Evolutionary conservation across 2,113 vertebrate genomes (phyloP).

Genomic region (Chauna torquata): DNA sequence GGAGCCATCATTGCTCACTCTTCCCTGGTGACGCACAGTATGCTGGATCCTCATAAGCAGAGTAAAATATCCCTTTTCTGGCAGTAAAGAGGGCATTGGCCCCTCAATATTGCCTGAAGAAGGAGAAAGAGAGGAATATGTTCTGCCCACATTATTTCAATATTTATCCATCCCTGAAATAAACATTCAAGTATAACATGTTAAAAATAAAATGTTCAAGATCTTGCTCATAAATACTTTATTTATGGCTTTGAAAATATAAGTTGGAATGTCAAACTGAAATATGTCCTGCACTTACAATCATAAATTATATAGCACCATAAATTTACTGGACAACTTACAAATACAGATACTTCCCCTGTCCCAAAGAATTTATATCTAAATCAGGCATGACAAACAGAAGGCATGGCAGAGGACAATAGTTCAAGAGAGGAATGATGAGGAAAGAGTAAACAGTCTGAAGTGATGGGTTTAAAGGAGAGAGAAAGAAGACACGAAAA

Average conservation of each 20-base stretch:
- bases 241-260: conserved; percentile 64
- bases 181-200: conserved; percentile 19
- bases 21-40: neutral
- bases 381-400: conserved; percentile 31
- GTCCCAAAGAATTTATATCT: conserved; percentile 5
- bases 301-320: conserved; percentile 36
- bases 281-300: conserved; percentile 26
- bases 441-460: neutral
- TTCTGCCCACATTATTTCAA: neutral
- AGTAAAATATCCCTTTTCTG: conserved; percentile 21
- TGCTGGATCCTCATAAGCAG: neutral
- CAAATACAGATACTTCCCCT: conserved; percentile 38
- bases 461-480: neutral
- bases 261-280: conserved; percentile 41
- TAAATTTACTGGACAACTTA: conserved; percentile 48
- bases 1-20: neutral
- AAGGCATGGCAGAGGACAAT: neutral
- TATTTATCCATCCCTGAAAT: conserved; percentile 32
- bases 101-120: conserved; percentile 4
- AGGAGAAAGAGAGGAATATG: neutral
- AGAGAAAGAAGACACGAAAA: neutral
- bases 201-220: conserved; percentile 50
- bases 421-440: neutral
- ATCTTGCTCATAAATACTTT: conserved; percentile 51
- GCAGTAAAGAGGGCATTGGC: neutral